Conservation (phyloP, 1,140 invertebrate genomes). For the Hylaeus volcanicus region DNA sequence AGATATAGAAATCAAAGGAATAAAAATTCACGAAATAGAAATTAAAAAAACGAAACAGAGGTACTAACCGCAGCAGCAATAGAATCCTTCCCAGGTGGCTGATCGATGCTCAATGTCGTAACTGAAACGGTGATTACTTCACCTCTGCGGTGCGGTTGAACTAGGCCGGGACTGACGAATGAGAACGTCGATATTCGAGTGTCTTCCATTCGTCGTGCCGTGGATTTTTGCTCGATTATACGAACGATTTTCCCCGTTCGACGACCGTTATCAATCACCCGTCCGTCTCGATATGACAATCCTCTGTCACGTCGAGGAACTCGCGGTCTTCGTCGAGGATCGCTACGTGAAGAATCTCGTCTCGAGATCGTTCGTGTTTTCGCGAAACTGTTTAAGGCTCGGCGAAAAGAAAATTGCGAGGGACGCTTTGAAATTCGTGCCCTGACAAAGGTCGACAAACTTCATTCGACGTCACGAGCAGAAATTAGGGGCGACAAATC, state of each 20-base stretch:
- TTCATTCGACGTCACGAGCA: not conserved
- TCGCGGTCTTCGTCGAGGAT: not conserved
- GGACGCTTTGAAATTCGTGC: not conserved
- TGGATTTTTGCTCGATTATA: not conserved
- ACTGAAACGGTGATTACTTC: not conserved
- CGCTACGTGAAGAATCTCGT: not conserved
- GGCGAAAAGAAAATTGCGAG: constrained; percentile 5
- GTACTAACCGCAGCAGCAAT: too few species aligned
- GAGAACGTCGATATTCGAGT: not conserved
- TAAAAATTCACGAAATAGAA: too few species aligned
- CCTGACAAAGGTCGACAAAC: not conserved
- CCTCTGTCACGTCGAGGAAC: not conserved
- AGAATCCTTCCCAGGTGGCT: not conserved
- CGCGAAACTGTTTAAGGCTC: not conserved
- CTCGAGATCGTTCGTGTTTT: not conserved
- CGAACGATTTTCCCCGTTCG: not conserved
- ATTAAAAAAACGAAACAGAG: too few species aligned
- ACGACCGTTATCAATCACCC: not conserved
- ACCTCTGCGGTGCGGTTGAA: not conserved
- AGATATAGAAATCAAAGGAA: too few species aligned
- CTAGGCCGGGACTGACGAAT: not conserved
- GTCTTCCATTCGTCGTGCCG: not conserved
- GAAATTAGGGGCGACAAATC: not conserved
- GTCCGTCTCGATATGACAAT: not conserved
- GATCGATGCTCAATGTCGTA: not conserved